Evolutionary conservation across 1,140 invertebrate species (phyloP), one percentile per base, ranked within the genome.

Genomic region (Branchinecta lindahli): DNA sequence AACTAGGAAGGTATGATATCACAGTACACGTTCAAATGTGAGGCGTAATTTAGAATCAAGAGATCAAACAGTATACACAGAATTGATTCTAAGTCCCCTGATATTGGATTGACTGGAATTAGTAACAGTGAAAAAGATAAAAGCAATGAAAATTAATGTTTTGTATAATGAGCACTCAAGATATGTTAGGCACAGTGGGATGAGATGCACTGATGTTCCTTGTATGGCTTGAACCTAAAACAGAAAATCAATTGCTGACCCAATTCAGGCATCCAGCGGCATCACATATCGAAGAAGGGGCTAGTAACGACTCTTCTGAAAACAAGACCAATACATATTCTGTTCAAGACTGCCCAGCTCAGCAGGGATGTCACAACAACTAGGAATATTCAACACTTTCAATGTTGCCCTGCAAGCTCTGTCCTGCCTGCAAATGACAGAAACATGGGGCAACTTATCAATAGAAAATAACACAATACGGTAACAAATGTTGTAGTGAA

Each of bases 1-100:
- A 61, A 61, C 52, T 61, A 61, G 52, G 52, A 61, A 61, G 52
- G 52, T 61, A 61, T 61, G 52, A 61, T 61, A 61, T 61, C 52
- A 61, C 52, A 61, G 52, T 61, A 61, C 52, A 61, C 52, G 52
- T 61, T 61, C 52, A 61, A 61, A 61, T 61, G 52, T 61, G 52
- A 61, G 52, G 52, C 52, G 12, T 61, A 61, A 61, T 61, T 61
- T 61, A 61, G 52, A 61, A 61, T 61, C 52, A 61, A 61, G 52
- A 61, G 52, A 61, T 61, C 52, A 61, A 15, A 61, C 52, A 61
- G 52, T 61, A 61, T 61, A 61, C 52, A 61, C 52, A 61, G 52
- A 61, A 20, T 61, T 61, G 52, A 61, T 61, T 61, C 52, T 61
- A 61, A 61, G 52, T 61, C 52, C 52, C 52, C 52, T 61, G 52